Evolutionary conservation across 1,140 invertebrate genomes (phyloP).

Genomic region (Papilio dardanus): DNA sequence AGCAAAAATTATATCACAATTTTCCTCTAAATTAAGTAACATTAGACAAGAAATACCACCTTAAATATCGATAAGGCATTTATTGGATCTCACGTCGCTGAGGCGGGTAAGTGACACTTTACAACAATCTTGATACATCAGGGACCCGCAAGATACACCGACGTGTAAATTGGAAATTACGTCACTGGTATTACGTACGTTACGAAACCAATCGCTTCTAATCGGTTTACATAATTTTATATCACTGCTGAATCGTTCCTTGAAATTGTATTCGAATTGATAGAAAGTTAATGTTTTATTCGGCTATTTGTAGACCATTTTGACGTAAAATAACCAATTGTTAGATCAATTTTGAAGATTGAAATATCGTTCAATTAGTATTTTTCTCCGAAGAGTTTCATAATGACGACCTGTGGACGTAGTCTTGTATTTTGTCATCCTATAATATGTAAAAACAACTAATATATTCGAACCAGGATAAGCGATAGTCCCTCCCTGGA

Average conservation of each 20-base stretch:
- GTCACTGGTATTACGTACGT: not conserved
- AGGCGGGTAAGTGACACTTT: slow-evolving; percentile 17
- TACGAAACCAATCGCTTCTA: slow-evolving; percentile 3
- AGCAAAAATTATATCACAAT: not conserved
- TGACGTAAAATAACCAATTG: not conserved
- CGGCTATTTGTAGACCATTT: not conserved
- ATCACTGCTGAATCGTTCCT: not conserved
- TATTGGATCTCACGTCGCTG: slow-evolving; percentile 17
- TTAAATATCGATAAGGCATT: slow-evolving; percentile 2
- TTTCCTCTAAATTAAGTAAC: not conserved
- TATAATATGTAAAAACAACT: no score
- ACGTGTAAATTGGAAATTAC: slow-evolving; percentile 7
- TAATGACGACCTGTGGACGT: no score
- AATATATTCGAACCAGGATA: no score
- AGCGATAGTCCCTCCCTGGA: no score
- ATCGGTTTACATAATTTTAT: not conserved
- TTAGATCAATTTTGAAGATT: not conserved
- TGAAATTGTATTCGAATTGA: not conserved
- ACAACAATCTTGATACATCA: slow-evolving; percentile 18
- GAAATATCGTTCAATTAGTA: no score
- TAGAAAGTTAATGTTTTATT: not conserved
- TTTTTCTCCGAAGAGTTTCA: no score
- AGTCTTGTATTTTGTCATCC: no score
- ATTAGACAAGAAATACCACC: not conserved
- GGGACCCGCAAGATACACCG: not conserved